Evolutionary conservation across 2,797 vertebrate genomes (phyloP), one percentile per base, ranked within the genome.

Genomic region (Urosaurus nigricauda): DNA sequence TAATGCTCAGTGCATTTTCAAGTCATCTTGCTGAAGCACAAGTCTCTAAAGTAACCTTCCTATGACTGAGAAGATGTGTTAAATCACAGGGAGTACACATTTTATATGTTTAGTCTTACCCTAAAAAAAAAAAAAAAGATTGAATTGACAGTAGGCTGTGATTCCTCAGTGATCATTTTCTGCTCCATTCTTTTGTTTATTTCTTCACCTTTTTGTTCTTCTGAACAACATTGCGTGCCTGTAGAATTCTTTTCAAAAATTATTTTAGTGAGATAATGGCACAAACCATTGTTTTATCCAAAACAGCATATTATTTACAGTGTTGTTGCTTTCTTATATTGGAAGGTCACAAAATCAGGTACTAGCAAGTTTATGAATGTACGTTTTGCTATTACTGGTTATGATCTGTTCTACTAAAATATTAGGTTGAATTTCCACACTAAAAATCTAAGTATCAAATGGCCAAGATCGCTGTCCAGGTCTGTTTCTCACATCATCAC

Each of bases 401-500:
- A 43, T 35, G 29, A 71, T 71, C 1, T 35, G 35, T 71, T 79
- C 26, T 11, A 51, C 14, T 35, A 79, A 79, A 79, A 83, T 68
- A 68, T 56, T 63, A 78, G 26, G 13, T 65, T 68, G 37, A 35
- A 51, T 71, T 43, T 73, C 51, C 56, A n/a, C 37, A 84, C 29
- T 85, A 47, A 79, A 68, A 68, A 65, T 26, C 71, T 35, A 37
- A 26, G 37, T 71, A 9, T 78, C 86, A n/a, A 9, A 88, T 13
- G 2, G 1, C 29, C 88, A 92, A 83, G 40, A 82, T 12, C 84
- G n/a, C 87, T 91, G 68, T 74, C 74, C 29, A 85, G n/a, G 63
- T 87, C 32, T 84, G 88, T 91, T 91, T 87, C 13, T 75, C 35
- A 63, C 51, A 32, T 40, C 51, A 90, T 92, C 19, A 19, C 70